Conservation (phyloP, 2,113 vertebrate genomes). For the Chaetodon trifascialis region DNA sequence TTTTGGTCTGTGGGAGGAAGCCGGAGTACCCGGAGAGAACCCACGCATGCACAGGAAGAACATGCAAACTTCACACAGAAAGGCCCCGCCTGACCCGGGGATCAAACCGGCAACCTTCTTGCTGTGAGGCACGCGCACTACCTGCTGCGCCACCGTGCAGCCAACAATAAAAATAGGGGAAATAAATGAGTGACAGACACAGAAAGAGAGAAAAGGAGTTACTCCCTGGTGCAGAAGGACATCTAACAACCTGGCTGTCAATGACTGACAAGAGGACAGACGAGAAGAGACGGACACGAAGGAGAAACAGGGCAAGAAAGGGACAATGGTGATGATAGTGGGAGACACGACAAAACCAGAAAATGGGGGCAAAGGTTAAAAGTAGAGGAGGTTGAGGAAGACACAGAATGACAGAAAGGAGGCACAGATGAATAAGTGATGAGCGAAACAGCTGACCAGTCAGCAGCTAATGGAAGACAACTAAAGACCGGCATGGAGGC, state of each 20-base stretch:
- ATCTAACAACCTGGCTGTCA: not conserved
- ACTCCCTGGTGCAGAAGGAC: not conserved
- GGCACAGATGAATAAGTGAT: constrained; percentile 64
- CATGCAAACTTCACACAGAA: too few relatives aligned
- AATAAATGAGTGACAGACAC: not conserved
- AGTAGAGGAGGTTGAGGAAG: not conserved
- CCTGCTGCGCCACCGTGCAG: too few relatives aligned
- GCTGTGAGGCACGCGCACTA: too few relatives aligned
- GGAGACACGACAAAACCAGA: not conserved
- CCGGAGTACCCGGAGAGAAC: too few relatives aligned
- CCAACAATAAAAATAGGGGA: too few relatives aligned
- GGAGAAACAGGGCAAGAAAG: not conserved
- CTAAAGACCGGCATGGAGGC: constrained; percentile 11
- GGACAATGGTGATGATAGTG: not conserved
- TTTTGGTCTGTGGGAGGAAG: too few relatives aligned
- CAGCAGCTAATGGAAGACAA: constrained; percentile 51
- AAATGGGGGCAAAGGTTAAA: constrained; percentile 19
- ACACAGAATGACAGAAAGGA: constrained; percentile 18
- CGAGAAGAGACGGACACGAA: not conserved
- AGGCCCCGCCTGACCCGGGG: too few relatives aligned
- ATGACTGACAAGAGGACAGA: not conserved
- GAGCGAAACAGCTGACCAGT: constrained; percentile 48
- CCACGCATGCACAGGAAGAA: too few relatives aligned
- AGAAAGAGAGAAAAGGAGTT: not conserved
- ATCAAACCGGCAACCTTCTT: too few relatives aligned